Evolutionary conservation across 1,140 invertebrate genomes (phyloP).

Genomic region (Leptopilina boulardi): DNA sequence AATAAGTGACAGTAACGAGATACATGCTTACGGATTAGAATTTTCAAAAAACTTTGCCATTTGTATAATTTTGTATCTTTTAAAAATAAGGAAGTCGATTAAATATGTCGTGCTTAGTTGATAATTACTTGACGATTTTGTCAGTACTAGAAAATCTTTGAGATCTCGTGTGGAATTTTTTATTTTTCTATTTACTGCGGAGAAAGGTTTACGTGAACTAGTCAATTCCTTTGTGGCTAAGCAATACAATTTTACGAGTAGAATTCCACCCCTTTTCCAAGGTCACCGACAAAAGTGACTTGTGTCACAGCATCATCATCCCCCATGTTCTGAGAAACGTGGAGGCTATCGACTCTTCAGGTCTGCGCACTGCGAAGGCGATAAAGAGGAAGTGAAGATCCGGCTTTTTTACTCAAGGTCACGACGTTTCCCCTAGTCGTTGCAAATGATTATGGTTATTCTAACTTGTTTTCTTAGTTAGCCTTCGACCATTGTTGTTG

Average conservation of each 20-base stretch:
- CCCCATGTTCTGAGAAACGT: neutral
- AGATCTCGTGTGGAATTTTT: neutral
- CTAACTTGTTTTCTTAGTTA: no score
- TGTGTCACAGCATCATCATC: neutral
- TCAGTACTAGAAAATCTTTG: no score
- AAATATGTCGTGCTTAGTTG: no score
- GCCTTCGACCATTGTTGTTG: no score
- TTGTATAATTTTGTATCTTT: neutral
- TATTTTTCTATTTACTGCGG: neutral
- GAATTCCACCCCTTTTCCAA: constrained; percentile 49
- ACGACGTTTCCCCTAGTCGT: neutral
- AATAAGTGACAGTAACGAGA: neutral
- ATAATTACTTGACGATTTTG: no score
- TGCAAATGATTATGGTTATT: no score
- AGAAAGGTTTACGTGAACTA: neutral
- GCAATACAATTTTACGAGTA: constrained; percentile 23
- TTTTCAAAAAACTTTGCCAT: neutral
- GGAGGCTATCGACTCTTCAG: constrained; percentile 8
- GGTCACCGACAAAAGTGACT: constrained; percentile 51
- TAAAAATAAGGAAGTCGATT: no score
- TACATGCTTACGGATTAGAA: neutral
- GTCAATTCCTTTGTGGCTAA: neutral
- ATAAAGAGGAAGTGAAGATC: neutral
- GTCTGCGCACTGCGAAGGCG: neutral
- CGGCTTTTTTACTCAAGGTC: constrained; percentile 9